Evolutionary conservation across 2,113 vertebrate species (phyloP).

Genomic region (Bufo gargarizans): DNA sequence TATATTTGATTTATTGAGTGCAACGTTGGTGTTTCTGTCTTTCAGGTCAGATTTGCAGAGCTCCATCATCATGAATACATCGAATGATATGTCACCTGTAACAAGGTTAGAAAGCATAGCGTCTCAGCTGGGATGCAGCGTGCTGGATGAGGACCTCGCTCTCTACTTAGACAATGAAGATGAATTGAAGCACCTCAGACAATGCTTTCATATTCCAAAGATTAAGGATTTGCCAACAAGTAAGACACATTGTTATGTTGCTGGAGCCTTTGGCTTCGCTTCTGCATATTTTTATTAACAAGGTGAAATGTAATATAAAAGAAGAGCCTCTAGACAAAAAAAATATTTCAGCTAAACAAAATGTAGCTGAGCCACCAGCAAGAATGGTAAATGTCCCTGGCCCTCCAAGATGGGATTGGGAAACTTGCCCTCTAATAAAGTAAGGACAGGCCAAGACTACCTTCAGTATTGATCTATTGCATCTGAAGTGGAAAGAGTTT

Average conservation of each 20-base stretch:
- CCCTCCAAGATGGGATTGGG: background rate
- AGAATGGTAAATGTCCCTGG: background rate
- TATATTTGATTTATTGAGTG: background rate
- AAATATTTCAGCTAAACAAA: background rate
- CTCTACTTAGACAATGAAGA: conserved; percentile 81
- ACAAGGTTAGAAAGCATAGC: conserved; percentile 71
- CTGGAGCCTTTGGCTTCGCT: conserved; percentile 15
- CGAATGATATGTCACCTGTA: conserved; percentile 60
- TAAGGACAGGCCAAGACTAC: background rate
- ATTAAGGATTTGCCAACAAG: conserved; percentile 81
- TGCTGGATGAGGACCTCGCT: conserved; percentile 76
- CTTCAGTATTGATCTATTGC: background rate
- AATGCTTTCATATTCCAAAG: conserved; percentile 83
- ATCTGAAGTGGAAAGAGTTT: background rate
- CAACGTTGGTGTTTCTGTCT: background rate
- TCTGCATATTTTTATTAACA: conserved; percentile 12
- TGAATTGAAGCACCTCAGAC: conserved; percentile 75
- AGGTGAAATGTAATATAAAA: background rate
- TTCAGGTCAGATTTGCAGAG: conserved; percentile 7
- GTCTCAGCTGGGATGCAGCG: conserved; percentile 72
- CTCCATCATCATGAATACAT: conserved; percentile 72
- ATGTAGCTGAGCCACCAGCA: background rate
- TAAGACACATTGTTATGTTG: conserved; percentile 69
- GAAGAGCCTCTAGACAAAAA: background rate
- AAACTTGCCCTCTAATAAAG: background rate